Evolutionary conservation across 2,888 invertebrate genomes (phyloP).

Genomic region (Drosophila villosipedis): DNA sequence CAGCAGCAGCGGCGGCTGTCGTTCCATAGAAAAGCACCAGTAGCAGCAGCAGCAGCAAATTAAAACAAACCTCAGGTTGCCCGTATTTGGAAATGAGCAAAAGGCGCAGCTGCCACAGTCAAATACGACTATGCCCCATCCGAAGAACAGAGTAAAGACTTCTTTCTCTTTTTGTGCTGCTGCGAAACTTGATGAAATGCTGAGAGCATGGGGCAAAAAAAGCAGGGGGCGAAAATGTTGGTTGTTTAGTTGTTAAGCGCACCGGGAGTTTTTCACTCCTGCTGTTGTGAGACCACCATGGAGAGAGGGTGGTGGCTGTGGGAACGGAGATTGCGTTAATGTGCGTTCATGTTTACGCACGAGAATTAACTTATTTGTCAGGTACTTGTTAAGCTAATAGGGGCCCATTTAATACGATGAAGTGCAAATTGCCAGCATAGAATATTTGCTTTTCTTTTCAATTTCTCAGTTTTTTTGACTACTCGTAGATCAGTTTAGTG

Average conservation of each 20-base stretch:
- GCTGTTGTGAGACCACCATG: conserved; percentile 7
- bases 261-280: conserved; percentile 22
- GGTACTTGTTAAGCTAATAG: conserved; percentile 81
- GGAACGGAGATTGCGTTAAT: conserved; percentile 61
- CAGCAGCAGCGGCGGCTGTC: conserved; percentile 16
- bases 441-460: conserved; percentile 31
- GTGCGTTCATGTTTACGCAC: conserved; percentile 72
- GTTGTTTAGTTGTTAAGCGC: conserved; percentile 39
- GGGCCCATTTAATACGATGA: conserved; percentile 74
- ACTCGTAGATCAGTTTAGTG: not conserved
- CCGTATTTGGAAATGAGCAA: conserved; percentile 79
- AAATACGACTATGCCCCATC: conserved; percentile 14
- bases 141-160: not conserved
- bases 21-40: conserved; percentile 68
- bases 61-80: conserved; percentile 82
- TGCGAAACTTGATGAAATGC: conserved; percentile 71
- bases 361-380: conserved; percentile 81
- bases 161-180: conserved; percentile 28
- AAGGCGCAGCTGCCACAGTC: conserved; percentile 36
- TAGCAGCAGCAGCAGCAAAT: conserved; percentile 64
- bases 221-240: conserved; percentile 8
- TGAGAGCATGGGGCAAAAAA: conserved; percentile 17
- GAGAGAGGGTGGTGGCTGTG: conserved; percentile 10
- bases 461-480: conserved; percentile 1
- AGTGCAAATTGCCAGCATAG: conserved; percentile 70